Conservation (phyloP, 1,140 invertebrate species). For the Heliconius hermathena region DNA sequence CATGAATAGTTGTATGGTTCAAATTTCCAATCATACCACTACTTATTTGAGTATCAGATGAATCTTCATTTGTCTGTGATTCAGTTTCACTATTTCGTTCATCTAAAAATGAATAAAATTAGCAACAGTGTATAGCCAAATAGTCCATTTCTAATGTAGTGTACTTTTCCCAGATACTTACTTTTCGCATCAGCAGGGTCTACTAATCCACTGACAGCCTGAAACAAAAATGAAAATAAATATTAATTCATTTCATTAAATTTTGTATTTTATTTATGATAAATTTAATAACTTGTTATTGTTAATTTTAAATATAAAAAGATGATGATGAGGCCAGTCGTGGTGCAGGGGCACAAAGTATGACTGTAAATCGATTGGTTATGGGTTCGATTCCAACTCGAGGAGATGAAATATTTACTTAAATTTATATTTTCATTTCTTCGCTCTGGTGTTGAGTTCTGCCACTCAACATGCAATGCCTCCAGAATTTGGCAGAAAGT, state of each 20-base stretch:
- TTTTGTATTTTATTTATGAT: too few relatives aligned
- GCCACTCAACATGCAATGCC: too few relatives aligned
- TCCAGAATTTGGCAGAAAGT: too few relatives aligned
- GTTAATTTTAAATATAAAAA: conserved; percentile 37
- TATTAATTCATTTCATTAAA: too few relatives aligned
- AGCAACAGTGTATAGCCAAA: conserved; percentile 1
- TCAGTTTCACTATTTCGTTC: conserved; percentile 94
- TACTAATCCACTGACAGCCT: conserved; percentile 91
- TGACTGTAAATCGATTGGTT: too few relatives aligned
- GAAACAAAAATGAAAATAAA: conserved; percentile 58
- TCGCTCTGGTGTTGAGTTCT: too few relatives aligned
- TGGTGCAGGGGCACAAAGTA: too few relatives aligned
- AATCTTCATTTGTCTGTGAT: conserved; percentile 91
- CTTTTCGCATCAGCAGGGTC: conserved; percentile 83
- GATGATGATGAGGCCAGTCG: too few relatives aligned
- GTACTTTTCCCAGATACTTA: conserved; percentile 56
- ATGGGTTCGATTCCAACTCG: too few relatives aligned
- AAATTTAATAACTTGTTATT: not conserved
- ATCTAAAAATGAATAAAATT: conserved; percentile 80
- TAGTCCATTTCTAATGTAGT: not conserved
- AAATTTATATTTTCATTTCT: too few relatives aligned
- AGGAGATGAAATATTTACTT: too few relatives aligned
- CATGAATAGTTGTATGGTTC: conserved; percentile 86
- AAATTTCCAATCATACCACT: conserved; percentile 64
- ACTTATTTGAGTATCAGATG: conserved; percentile 87